phyloP scores from a whole-genome alignment of 2,888 invertebrate species.

The Dolichomitus sp. region DNA sequence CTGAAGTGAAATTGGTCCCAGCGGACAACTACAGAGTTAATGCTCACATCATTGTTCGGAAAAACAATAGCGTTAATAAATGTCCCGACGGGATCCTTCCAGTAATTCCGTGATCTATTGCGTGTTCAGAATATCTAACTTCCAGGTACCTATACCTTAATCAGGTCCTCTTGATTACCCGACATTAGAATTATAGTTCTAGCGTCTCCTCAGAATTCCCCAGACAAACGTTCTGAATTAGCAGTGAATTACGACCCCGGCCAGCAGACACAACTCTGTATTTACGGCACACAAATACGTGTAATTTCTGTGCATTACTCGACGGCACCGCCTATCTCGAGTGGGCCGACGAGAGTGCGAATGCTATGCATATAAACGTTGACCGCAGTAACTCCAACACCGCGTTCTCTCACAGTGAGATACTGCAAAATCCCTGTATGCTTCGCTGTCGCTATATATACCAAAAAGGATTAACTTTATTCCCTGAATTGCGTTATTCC shows the following conservation, averaged over 20 bases:
- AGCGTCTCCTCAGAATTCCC: slow-evolving; percentile 47
- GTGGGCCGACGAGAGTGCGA: slow-evolving; percentile 29
- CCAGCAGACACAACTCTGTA: slow-evolving; percentile 31
- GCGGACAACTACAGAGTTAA: neutral
- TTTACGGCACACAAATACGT: slow-evolving; percentile 57
- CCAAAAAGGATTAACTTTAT: slow-evolving; percentile 50
- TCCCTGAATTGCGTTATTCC: slow-evolving; percentile 29
- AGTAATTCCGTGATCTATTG: neutral
- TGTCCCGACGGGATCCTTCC: neutral
- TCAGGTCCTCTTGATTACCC: slow-evolving; percentile 52
- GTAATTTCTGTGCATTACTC: slow-evolving; percentile 57
- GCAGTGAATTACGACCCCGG: slow-evolving; percentile 56
- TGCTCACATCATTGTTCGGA: neutral
- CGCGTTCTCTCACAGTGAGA: neutral
- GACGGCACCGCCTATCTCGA: slow-evolving; percentile 32
- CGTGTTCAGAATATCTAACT: neutral
- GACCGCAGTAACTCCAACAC: slow-evolving; percentile 12
- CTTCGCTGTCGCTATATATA: slow-evolving; percentile 18
- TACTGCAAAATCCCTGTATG: slow-evolving; percentile 35
- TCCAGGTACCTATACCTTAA: slow-evolving; percentile 24
- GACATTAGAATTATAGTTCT: slow-evolving; percentile 60
- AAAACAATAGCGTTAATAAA: neutral
- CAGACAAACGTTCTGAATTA: slow-evolving; percentile 62
- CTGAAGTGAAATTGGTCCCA: neutral
- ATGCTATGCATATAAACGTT: slow-evolving; percentile 5